A percentile compares a stretch with the other conserved stretches of the same genome.
Conservation (phyloP, 2,888 invertebrate species). For the Agapetus fuscipes region DNA sequence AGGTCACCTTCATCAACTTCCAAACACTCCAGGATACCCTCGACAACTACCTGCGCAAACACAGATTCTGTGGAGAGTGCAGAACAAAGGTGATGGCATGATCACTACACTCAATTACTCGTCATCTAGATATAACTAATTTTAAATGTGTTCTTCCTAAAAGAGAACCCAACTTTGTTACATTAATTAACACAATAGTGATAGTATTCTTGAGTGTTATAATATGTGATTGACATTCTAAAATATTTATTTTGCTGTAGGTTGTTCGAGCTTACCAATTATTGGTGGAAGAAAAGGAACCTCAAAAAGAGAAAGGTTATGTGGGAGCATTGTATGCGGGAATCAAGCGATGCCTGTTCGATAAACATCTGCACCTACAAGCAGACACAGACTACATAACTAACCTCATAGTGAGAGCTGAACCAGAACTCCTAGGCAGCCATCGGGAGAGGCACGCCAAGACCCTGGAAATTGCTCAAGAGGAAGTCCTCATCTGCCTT, state of each 20-base stretch:
- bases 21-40: slow-evolving; percentile 75
- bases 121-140: no score
- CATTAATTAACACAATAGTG: no score
- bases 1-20: slow-evolving; percentile 80
- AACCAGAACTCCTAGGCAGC: slow-evolving; percentile 83
- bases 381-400: slow-evolving; percentile 83
- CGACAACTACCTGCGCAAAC: slow-evolving; percentile 84
- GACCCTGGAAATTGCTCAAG: slow-evolving; percentile 94
- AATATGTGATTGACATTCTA: no score
- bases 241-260: slow-evolving; percentile 29
- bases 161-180: no score
- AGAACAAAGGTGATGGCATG: slow-evolving; percentile 78
- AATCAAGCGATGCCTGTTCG: slow-evolving; percentile 74
- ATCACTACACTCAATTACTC: neutral
- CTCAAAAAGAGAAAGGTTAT: slow-evolving; percentile 81
- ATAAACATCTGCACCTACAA: slow-evolving; percentile 81
- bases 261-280: slow-evolving; percentile 74
- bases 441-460: slow-evolving; percentile 89
- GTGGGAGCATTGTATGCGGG: slow-evolving; percentile 79
- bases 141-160: no score
- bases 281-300: slow-evolving; percentile 74
- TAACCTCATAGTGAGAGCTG: slow-evolving; percentile 78
- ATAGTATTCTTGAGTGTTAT: no score
- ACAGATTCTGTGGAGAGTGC: slow-evolving; percentile 90
- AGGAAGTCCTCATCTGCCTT: slow-evolving; percentile 89